Conservation (phyloP, 2,888 invertebrate genomes). For the Choreutis nemorana region DNA sequence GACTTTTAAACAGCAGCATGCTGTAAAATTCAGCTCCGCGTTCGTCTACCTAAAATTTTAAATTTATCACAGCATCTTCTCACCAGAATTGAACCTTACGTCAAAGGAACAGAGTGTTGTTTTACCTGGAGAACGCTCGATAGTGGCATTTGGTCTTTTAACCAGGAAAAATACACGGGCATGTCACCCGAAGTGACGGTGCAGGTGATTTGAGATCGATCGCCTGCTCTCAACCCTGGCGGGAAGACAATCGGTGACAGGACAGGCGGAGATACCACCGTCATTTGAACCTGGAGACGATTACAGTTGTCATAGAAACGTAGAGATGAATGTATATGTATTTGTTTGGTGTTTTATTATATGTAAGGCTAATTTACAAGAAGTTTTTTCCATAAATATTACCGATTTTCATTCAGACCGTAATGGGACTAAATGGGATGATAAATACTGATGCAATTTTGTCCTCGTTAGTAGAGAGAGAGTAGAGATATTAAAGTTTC, state of each 20-base stretch:
- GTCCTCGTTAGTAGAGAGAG: slow-evolving; percentile 2
- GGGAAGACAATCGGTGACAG: slow-evolving; percentile 87
- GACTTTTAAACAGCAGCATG: slow-evolving; percentile 74
- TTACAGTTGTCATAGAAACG: slow-evolving; percentile 1
- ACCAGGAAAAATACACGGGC: slow-evolving; percentile 73
- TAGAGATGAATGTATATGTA: slow-evolving; percentile 1
- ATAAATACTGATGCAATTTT: slow-evolving; percentile 8
- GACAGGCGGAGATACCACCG: slow-evolving; percentile 74
- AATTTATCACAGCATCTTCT: too few relatives aligned
- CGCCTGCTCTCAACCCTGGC: slow-evolving; percentile 77
- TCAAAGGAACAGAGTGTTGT: background rate
- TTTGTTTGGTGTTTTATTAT: too few relatives aligned
- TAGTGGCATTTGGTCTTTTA: slow-evolving; percentile 69
- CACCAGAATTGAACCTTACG: too few relatives aligned
- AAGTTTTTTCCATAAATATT: background rate
- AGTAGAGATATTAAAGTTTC: too few relatives aligned
- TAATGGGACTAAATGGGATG: slow-evolving; percentile 8
- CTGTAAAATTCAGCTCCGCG: slow-evolving; percentile 77
- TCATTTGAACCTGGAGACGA: slow-evolving; percentile 40
- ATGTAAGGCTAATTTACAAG: background rate
- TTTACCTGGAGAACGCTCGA: slow-evolving; percentile 70
- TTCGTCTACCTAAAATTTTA: slow-evolving; percentile 64
- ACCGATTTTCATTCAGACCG: slow-evolving; percentile 1
- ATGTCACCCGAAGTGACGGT: slow-evolving; percentile 79
- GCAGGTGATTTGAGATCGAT: slow-evolving; percentile 84